Percentiles rank a stretch among this genome's conserved stretches.
These are phyloP conservation scores for Luperina nickerlii DNA, from an alignment of 2,888 invertebrate species.

Conservation along the genomic window DNA sequence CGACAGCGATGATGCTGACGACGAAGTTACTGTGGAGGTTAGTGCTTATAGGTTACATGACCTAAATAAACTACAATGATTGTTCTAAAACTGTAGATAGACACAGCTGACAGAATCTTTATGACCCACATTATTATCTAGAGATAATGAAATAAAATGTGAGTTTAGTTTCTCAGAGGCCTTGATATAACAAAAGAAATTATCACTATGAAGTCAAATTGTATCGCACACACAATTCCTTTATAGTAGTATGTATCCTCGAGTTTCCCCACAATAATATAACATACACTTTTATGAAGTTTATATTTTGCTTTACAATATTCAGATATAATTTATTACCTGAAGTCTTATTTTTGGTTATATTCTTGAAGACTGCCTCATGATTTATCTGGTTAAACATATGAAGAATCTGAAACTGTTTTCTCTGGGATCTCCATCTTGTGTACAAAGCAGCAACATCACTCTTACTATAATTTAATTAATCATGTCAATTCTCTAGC, in stretches of 20 bases:
- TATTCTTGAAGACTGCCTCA: neutral
- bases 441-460: neutral
- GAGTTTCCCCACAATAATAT: neutral
- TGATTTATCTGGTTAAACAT: neutral
- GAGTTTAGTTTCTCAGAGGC: slow-evolving; percentile 5
- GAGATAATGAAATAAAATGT: slow-evolving; percentile 46
- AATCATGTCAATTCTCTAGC: neutral
- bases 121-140: slow-evolving; percentile 57
- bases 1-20: slow-evolving; percentile 77
- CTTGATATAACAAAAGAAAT: slow-evolving; percentile 24
- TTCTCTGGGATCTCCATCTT: neutral
- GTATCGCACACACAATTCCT: neutral
- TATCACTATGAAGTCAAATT: slow-evolving; percentile 11
- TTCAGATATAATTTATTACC: neutral
- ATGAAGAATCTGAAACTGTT: neutral
- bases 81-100: neutral
- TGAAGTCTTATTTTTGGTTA: too few relatives aligned
- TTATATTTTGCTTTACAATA: slow-evolving; percentile 6
- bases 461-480: neutral
- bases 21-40: slow-evolving; percentile 86
- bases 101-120: slow-evolving; percentile 8
- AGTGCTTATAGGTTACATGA: slow-evolving; percentile 76
- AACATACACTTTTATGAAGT: neutral
- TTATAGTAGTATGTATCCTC: neutral
- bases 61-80: slow-evolving; percentile 65